Percentiles rank a stretch among this genome's conserved stretches.
phyloP scores from a whole-genome alignment of 2,113 vertebrate genomes.

The Castor canadensis region DNA sequence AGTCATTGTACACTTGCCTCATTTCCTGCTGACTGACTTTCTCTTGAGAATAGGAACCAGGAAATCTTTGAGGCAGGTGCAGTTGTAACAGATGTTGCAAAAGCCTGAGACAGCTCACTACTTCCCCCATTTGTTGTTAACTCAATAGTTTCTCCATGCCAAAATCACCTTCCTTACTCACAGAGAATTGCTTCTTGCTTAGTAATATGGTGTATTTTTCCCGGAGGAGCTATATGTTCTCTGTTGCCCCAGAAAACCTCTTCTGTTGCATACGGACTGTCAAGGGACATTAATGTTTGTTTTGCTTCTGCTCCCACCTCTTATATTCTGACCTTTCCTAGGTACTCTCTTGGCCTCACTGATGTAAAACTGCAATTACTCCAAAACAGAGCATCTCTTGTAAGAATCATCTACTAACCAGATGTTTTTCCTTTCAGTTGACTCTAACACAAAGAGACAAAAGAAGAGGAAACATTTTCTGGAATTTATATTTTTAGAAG shows the following conservation, averaged over 20 bases:
- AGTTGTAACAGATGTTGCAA: conserved; percentile 45
- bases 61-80: conserved; percentile 63
- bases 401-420: background rate
- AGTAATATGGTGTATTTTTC: background rate
- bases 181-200: background rate
- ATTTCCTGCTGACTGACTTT: conserved; percentile 68
- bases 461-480: background rate
- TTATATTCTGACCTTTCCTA: background rate
- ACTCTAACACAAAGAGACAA: conserved; percentile 4
- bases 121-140: conserved; percentile 65
- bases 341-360: background rate
- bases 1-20: conserved; percentile 61
- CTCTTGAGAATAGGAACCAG: conserved; percentile 61
- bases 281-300: background rate
- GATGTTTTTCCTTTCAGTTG: conserved; percentile 54
- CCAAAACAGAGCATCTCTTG: conserved; percentile 36
- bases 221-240: background rate
- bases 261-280: background rate
- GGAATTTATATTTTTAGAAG: conserved; percentile 42
- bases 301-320: background rate
- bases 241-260: background rate
- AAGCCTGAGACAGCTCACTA: background rate
- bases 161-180: background rate
- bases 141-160: background rate
- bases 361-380: conserved; percentile 30